phyloP scores from a whole-genome alignment of 2,888 invertebrate genomes.

The Phalangium opilio region DNA sequence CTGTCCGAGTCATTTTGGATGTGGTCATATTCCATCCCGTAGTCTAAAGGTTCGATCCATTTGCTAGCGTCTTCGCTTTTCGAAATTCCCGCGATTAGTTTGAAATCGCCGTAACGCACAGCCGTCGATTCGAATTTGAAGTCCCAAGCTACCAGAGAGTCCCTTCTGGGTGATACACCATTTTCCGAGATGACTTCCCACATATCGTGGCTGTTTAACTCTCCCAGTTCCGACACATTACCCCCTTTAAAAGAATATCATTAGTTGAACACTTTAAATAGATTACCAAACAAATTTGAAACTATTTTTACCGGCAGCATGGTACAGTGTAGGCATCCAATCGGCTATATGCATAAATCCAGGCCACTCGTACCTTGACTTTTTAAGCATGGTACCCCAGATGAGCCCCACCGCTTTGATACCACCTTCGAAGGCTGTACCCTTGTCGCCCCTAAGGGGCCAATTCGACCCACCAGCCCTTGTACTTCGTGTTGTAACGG shows the following conservation, averaged over 20 bases:
- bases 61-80: conserved; percentile 57
- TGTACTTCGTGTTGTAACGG: conserved; percentile 28
- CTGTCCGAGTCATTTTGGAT: neutral
- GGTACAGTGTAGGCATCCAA: conserved; percentile 71
- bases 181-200: conserved; percentile 56
- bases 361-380: conserved; percentile 34
- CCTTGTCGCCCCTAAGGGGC: conserved; percentile 33
- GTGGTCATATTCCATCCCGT: neutral
- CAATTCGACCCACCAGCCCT: conserved; percentile 51
- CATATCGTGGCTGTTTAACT: conserved; percentile 43
- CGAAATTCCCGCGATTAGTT: conserved; percentile 54
- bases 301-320: conserved; percentile 41
- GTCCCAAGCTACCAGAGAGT: conserved; percentile 74
- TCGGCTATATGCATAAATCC: conserved; percentile 58
- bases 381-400: conserved; percentile 49
- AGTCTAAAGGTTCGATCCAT: conserved; percentile 37
- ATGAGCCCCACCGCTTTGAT: conserved; percentile 61
- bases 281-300: neutral
- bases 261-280: neutral
- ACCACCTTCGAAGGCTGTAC: conserved; percentile 83
- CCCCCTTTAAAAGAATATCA: neutral
- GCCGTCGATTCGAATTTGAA: conserved; percentile 44
- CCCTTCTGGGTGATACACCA: conserved; percentile 33
- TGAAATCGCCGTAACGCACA: conserved; percentile 56
- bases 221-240: neutral